Evolutionary conservation across 2,113 vertebrate species (phyloP).

Genomic region (Aleadryas rufinucha): DNA sequence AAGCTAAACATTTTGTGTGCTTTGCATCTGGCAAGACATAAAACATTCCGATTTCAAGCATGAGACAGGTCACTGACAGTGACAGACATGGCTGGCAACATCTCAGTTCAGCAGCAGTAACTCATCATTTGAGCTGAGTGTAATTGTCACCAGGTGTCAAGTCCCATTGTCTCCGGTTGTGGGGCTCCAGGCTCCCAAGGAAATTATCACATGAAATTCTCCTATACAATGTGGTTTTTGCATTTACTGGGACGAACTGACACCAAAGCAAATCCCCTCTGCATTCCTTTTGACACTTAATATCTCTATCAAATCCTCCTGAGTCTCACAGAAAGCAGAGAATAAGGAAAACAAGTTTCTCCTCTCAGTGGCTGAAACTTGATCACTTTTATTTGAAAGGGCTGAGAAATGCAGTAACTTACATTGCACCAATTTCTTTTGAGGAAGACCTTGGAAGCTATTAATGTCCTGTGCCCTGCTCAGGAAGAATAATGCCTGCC

Average conservation of each 20-base stretch:
- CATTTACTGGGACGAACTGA: neutral
- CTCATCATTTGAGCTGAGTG: neutral
- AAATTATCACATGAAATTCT: constrained; percentile 30
- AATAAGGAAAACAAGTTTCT: constrained; percentile 3
- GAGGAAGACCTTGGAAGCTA: neutral
- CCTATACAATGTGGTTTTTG: neutral
- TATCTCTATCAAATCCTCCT: constrained; percentile 7
- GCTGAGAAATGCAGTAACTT: neutral
- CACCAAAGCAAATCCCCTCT: neutral
- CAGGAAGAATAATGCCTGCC: neutral
- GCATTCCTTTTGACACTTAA: constrained; percentile 26
- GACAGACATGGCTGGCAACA: constrained; percentile 31
- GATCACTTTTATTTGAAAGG: neutral
- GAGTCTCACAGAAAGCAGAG: neutral
- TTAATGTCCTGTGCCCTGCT: neutral
- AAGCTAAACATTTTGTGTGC: constrained; percentile 2
- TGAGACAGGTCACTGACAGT: constrained; percentile 24
- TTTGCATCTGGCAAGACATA: constrained; percentile 27
- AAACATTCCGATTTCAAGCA: constrained; percentile 38
- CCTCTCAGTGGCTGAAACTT: neutral
- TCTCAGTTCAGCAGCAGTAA: constrained; percentile 35
- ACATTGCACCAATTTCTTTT: neutral
- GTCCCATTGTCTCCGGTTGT: neutral
- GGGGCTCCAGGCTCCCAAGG: neutral
- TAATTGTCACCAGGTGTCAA: constrained; percentile 34